Percentiles rank a stretch among this genome's conserved stretches.
These are phyloP conservation scores for Panurus biarmicus DNA, from an alignment of 2,113 vertebrate species.

Conservation along the genomic window DNA sequence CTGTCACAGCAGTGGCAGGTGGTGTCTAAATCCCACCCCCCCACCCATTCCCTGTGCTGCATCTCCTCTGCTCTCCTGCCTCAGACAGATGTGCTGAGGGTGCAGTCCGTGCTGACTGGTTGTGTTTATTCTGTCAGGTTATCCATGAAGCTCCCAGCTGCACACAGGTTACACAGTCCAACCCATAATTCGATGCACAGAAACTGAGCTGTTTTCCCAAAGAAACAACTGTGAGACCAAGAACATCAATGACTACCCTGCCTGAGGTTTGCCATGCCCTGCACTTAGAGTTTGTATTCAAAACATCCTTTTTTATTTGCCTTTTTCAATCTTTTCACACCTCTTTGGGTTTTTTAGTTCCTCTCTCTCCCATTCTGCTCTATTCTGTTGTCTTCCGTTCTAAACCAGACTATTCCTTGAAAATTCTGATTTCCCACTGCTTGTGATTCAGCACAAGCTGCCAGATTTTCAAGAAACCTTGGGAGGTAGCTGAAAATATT, in stretches of 20 bases:
- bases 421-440: background rate
- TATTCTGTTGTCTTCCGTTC: background rate
- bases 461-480: background rate
- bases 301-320: background rate
- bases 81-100: background rate
- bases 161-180: background rate
- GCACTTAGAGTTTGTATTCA: background rate
- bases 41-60: background rate
- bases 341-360: background rate
- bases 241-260: background rate
- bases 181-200: background rate
- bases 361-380: background rate
- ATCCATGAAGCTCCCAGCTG: background rate
- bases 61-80: background rate
- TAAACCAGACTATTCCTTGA: background rate
- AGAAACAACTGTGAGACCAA: background rate
- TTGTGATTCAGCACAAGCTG: background rate
- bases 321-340: background rate
- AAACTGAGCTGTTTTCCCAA: background rate
- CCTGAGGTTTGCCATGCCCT: background rate
- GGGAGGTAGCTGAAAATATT: background rate
- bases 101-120: background rate
- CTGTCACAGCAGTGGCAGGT: background rate
- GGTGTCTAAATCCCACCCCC: background rate
- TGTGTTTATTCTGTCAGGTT: background rate